Conservation (phyloP, 2,113 vertebrate genomes). For the Sapayoa aenigma region DNA sequence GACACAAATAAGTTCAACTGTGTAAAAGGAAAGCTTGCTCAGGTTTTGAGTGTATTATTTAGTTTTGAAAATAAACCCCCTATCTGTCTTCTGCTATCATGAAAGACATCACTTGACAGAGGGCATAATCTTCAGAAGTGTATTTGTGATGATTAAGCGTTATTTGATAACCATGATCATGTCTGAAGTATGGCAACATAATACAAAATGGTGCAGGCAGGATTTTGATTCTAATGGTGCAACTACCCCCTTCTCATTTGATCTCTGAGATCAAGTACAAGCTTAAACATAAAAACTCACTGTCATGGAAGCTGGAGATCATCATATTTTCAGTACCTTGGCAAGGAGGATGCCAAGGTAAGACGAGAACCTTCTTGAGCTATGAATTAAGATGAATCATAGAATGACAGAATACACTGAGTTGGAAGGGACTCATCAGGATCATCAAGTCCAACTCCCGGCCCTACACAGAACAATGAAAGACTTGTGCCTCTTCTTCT, state of each 20-base stretch:
- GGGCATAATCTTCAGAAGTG: neutral
- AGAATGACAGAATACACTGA: neutral
- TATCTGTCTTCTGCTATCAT: neutral
- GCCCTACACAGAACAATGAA: neutral
- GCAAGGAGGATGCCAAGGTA: neutral
- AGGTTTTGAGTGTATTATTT: neutral
- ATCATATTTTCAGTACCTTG: neutral
- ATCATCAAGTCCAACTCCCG: neutral
- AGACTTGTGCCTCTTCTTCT: slow-evolving; percentile 40
- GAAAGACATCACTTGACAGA: neutral
- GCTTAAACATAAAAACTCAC: slow-evolving; percentile 54
- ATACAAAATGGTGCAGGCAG: neutral
- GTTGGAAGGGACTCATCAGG: neutral
- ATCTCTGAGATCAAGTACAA: neutral
- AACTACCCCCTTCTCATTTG: neutral
- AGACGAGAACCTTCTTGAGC: slow-evolving; percentile 21
- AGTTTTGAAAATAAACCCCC: neutral
- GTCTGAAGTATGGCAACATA: neutral
- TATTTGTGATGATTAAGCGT: neutral
- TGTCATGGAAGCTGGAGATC: slow-evolving; percentile 65
- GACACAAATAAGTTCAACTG: neutral
- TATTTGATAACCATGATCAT: neutral
- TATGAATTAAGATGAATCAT: slow-evolving; percentile 57
- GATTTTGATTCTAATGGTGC: neutral
- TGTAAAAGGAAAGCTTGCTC: neutral